Base-by-base conservation (phyloP, 2,797 vertebrate genomes). In the Sorex maritimensis region DNA sequence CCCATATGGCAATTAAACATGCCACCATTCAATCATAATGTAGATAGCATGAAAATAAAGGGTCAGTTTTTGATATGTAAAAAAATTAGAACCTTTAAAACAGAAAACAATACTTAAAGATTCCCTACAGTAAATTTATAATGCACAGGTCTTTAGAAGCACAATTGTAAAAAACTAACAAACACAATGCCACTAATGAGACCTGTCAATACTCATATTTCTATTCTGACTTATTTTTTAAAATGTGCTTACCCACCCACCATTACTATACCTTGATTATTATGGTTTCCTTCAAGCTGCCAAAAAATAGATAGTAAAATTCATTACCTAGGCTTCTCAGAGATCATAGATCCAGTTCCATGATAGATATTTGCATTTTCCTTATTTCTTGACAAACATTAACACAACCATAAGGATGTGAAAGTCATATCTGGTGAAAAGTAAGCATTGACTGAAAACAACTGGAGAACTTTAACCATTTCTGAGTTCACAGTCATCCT, bases 301-400 rank as follows among this genome's bases (percentile, higher is more conserved):
- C 82, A 75, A 12, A 88, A 84, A 91, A 88, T 84, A 92, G 78
- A 90, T 1, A 91, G 72, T 30, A 75, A 12, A 85, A 24, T 90
- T 93, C 94, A 88, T 80, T 86, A 81, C 77, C 75, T 2, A 2
- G 89, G 68, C 91, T 93, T 90, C 91, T 95, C 73, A 87, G 79
- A 95, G 84, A 90, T 86, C 83, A 95, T 0, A 78, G 55, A 44
- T 95, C 92, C 94, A 90, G 91, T 55, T 93, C 72, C 91, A 86
- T 26, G 87, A 95, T 86, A 89, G 7, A 92, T 2, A 81, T 38
- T 83, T 96, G 88, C 86, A 83, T 93, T 91, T 68, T 91, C 91
- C 89, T 93, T 91, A 89, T 78, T 94, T 63, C 81, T 95, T 93
- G 72, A 75, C 92, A 93, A 91, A 95, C 86, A 92, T 91, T 91